A percentile compares a stretch with the other conserved stretches of the same genome.
These are phyloP conservation scores for Cecidostiba fungosa DNA, from an alignment of 2,888 invertebrate genomes.

Conservation along the genomic window DNA sequence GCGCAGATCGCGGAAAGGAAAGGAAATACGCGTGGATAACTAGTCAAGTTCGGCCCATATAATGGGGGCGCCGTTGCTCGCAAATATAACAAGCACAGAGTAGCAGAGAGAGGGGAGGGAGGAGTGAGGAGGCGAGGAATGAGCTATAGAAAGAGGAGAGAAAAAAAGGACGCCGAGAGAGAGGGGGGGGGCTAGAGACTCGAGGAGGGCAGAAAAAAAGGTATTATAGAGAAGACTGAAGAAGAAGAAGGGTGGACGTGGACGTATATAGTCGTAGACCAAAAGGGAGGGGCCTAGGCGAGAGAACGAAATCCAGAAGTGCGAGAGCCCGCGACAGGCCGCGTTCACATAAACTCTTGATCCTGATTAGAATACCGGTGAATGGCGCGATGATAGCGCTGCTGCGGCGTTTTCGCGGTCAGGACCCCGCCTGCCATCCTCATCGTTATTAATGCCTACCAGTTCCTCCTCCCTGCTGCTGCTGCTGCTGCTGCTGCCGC, in stretches of 20 bases:
- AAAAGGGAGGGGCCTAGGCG: slow-evolving; percentile 32
- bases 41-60: slow-evolving; percentile 67
- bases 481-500: no score
- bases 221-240: slow-evolving; percentile 2
- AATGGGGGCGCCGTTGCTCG: slow-evolving; percentile 34
- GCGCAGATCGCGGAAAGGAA: slow-evolving; percentile 68
- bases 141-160: slow-evolving; percentile 32
- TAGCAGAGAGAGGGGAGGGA: neutral
- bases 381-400: slow-evolving; percentile 60
- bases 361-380: slow-evolving; percentile 79
- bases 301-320: slow-evolving; percentile 69
- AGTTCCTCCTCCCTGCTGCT: neutral
- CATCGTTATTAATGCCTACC: slow-evolving; percentile 54
- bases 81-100: no score
- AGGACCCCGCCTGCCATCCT: neutral
- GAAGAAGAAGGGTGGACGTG: slow-evolving; percentile 5
- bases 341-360: slow-evolving; percentile 77
- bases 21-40: no score
- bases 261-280: neutral
- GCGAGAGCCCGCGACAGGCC: slow-evolving; percentile 72
- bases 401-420: slow-evolving; percentile 63
- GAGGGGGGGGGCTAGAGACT: neutral
- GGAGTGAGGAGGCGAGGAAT: neutral
- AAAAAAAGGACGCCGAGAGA: slow-evolving; percentile 23
- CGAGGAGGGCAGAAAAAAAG: slow-evolving; percentile 31